phyloP scores from a whole-genome alignment of 2,113 vertebrate species.

The Rhinopomastus cyanomelas region DNA sequence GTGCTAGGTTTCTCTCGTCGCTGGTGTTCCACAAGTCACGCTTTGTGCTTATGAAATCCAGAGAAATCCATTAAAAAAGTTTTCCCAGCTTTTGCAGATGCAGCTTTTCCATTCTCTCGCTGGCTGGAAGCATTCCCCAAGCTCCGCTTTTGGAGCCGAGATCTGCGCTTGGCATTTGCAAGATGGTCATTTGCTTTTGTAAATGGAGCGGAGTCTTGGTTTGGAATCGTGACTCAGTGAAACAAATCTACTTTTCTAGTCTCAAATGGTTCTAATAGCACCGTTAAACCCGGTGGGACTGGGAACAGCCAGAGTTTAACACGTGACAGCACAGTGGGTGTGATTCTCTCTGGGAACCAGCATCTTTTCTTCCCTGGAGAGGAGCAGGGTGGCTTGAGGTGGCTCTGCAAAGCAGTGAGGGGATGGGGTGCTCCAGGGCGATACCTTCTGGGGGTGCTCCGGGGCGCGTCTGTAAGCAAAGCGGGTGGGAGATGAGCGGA shows the following conservation, averaged over 20 bases:
- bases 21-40: background rate
- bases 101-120: background rate
- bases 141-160: background rate
- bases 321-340: background rate
- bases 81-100: conserved; percentile 13
- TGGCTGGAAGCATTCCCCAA: background rate
- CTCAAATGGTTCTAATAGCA: background rate
- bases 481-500: background rate
- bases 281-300: background rate
- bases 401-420: rapidly evolving
- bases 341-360: background rate
- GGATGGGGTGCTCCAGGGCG: rapidly evolving
- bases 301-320: background rate
- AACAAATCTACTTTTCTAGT: conserved; percentile 1
- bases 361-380: background rate
- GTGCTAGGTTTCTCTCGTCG: background rate
- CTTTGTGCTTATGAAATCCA: background rate
- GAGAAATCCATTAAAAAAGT: background rate
- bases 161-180: background rate
- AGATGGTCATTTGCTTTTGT: conserved; percentile 36
- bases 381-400: background rate
- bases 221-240: conserved; percentile 54
- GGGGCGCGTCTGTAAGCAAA: background rate
- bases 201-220: background rate
- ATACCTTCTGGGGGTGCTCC: background rate